A percentile compares a stretch with the other conserved stretches of the same genome.
Evolutionary conservation across 2,113 vertebrate genomes (phyloP).

Genomic region (Microtus richardsoni): DNA sequence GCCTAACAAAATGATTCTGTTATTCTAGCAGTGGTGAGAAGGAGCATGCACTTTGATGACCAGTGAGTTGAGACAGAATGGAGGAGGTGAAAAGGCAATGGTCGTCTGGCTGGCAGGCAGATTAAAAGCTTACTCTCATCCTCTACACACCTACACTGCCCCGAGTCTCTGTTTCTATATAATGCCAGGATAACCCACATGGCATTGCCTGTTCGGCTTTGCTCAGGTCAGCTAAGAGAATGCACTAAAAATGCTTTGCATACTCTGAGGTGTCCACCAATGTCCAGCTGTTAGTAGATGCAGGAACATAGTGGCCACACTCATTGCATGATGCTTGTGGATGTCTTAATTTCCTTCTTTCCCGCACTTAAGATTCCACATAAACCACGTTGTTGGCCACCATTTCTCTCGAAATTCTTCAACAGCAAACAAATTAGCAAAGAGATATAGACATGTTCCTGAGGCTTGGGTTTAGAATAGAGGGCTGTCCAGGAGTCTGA

Average conservation of each 20-base stretch:
- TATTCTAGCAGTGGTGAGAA: neutral
- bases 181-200: neutral
- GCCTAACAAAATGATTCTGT: neutral
- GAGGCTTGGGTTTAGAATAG: conserved; percentile 12
- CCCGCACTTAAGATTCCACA: neutral
- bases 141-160: neutral
- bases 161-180: neutral
- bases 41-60: neutral
- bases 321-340: neutral
- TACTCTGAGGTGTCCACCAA: neutral
- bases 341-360: conserved; percentile 16
- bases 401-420: conserved; percentile 21
- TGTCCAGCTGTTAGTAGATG: conserved; percentile 42
- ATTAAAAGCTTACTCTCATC: neutral
- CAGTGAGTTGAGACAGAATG: neutral
- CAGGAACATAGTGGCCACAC: neutral
- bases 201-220: neutral
- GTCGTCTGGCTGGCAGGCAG: neutral
- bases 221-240: neutral
- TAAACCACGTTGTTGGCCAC: neutral
- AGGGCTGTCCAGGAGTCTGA: neutral
- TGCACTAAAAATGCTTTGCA: neutral
- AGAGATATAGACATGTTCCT: neutral
- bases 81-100: neutral
- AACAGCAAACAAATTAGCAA: conserved; percentile 54